Evolutionary conservation across 2,113 vertebrate genomes (phyloP).

Genomic region (Cebidichthys violaceus): DNA sequence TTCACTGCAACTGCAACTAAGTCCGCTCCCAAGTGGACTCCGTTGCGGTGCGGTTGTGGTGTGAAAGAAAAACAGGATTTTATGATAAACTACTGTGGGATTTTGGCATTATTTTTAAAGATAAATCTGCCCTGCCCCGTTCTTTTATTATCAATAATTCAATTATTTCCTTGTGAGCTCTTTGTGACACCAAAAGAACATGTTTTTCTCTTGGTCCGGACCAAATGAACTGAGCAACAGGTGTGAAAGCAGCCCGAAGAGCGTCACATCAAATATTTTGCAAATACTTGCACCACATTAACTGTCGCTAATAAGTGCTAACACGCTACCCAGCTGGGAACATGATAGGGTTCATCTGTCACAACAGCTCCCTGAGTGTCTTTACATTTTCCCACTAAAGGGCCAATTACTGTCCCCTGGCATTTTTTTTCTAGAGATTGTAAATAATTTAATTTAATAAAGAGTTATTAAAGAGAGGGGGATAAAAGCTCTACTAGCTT

Average conservation of each 20-base stretch:
- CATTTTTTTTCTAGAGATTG: background rate
- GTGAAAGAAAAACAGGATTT: background rate
- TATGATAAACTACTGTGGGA: background rate
- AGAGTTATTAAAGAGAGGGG: background rate
- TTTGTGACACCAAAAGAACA: background rate
- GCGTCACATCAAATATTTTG: background rate
- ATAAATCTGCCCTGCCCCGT: background rate
- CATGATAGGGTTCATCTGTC: background rate
- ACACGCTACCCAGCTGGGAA: background rate
- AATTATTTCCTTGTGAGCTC: background rate
- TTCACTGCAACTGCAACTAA: background rate
- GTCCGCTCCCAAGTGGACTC: too few species aligned
- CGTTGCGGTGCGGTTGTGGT: too few species aligned
- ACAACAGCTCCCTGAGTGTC: background rate
- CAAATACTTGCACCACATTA: too few species aligned
- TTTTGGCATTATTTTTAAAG: background rate
- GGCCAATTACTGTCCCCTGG: background rate
- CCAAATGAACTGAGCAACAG: background rate
- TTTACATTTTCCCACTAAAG: background rate
- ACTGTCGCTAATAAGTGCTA: background rate
- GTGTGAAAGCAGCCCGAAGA: background rate
- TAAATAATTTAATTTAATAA: background rate
- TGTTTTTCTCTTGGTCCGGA: background rate
- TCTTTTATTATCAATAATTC: background rate
- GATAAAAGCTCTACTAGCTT: background rate